Percentiles rank a stretch among this genome's conserved stretches.
These are phyloP conservation scores for Ibidorhyncha struthersii DNA, from an alignment of 2,113 vertebrate genomes.

Conservation along the genomic window DNA sequence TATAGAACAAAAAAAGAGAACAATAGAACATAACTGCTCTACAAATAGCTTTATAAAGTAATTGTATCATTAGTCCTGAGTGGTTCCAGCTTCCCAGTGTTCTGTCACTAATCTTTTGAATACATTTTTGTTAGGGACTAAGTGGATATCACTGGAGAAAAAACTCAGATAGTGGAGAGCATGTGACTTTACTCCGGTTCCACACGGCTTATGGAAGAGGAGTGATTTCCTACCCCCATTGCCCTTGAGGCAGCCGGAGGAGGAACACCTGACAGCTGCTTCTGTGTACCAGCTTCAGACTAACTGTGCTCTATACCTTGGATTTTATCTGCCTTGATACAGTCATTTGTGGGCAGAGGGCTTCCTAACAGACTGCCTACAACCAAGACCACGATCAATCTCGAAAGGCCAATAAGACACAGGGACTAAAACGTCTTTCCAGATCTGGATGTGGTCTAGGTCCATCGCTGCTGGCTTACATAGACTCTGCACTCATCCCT, in stretches of 20 bases:
- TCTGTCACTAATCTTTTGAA: slow-evolving; percentile 27
- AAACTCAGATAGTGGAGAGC: not conserved
- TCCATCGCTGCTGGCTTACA: too few relatives aligned
- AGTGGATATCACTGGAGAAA: not conserved
- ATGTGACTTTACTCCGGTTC: not conserved
- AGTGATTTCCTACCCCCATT: not conserved
- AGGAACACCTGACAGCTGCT: not conserved
- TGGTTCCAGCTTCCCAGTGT: slow-evolving; percentile 19
- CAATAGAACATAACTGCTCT: slow-evolving; percentile 33
- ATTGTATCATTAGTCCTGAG: slow-evolving; percentile 40
- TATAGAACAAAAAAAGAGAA: slow-evolving; percentile 12
- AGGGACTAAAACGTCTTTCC: not conserved
- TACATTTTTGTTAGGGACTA: not conserved
- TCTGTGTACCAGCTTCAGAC: not conserved
- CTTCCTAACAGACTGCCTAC: not conserved
- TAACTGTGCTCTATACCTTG: not conserved
- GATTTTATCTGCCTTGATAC: not conserved
- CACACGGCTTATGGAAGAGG: not conserved
- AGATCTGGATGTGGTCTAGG: not conserved
- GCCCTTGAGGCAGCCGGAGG: not conserved
- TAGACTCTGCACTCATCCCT: not conserved
- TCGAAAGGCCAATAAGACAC: not conserved
- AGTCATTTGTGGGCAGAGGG: not conserved
- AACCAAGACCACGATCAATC: not conserved
- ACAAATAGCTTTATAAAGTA: not conserved